Evolutionary conservation across 1,140 invertebrate genomes (phyloP), one percentile per base, ranked within the genome.

Genomic region (Lineus longissimus): DNA sequence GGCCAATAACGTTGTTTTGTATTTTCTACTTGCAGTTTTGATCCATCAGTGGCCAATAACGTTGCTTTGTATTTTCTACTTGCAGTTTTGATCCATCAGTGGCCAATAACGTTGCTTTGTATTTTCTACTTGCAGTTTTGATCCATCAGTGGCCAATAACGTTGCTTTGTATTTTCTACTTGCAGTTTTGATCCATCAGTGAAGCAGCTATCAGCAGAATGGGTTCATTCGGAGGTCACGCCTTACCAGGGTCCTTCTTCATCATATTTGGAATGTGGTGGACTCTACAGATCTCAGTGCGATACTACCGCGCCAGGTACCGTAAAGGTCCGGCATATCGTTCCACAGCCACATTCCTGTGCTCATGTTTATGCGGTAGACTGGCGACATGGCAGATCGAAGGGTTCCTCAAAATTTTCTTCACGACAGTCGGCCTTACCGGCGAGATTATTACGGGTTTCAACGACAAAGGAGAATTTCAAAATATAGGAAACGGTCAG

Each of bases 401-500:
- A 70, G 71, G 76, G 6, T 55, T 77, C 17, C 29, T 84, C 2
- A 84, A 84, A 70, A 63, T 84, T 13, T 40, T 78, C 2, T 70
- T 80, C 15, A 67, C 74, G 0, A 55, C 70, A 0, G 57, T 83
- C 31, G 84, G 83, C 22, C 81, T 84, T 55, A 61, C 66, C 29
- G 74, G 77, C 67, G 74, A 80, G 63, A 73, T 76, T n/a, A 68
- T 73, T 30, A 84, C 83, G 0, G 84, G 76, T 6, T 78, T 84
- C 63, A 71, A 75, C 2, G n/a, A n/a, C n/a, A 65, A 81, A 54
- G 76, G 79, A 4, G 65, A 76, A n/a, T 82, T 82, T 67, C 70
- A 72, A 4, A 67, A 76, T 59, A 69, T 78, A 62, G 82, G 78
- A 7, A 85, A 85, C 73, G 78, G 76, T 29, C 85, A 86, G 64